Evolutionary conservation across 2,888 invertebrate species (phyloP).

Genomic region (Sepiola atlantica): DNA sequence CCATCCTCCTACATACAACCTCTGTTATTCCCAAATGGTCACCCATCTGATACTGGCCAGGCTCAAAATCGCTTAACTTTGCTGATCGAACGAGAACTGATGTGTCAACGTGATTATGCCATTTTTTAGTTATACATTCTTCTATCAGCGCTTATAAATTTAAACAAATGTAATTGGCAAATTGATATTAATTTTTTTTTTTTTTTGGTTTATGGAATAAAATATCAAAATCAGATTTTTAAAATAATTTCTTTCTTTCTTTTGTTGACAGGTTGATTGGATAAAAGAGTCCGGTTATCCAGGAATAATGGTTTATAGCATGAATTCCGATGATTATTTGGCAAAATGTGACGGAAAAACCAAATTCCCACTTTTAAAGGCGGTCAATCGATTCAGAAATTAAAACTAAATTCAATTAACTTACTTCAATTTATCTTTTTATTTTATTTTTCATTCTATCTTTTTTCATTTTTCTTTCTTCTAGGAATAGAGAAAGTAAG

Average conservation of each 20-base stretch:
- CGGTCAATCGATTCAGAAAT: constrained; percentile 48
- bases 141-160: no score
- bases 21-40: no score
- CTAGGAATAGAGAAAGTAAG: no score
- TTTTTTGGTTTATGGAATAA: background rate
- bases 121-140: no score
- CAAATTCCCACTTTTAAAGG: constrained; percentile 55
- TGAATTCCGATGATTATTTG: constrained; percentile 55
- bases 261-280: constrained; percentile 56
- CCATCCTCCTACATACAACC: no score
- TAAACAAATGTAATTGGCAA: background rate
- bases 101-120: no score
- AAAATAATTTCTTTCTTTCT: background rate
- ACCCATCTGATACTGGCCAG: no score
- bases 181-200: background rate
- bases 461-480: no score
- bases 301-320: constrained; percentile 57
- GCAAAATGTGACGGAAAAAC: constrained; percentile 55
- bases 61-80: no score
- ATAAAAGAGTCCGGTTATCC: constrained; percentile 54
- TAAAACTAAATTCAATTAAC: background rate
- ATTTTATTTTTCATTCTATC: no score
- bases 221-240: background rate
- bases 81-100: no score
- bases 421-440: no score